Percentiles rank a stretch among this genome's conserved stretches.
phyloP scores from a whole-genome alignment of 2,888 invertebrate species.

The Parochlus steinenii region DNA sequence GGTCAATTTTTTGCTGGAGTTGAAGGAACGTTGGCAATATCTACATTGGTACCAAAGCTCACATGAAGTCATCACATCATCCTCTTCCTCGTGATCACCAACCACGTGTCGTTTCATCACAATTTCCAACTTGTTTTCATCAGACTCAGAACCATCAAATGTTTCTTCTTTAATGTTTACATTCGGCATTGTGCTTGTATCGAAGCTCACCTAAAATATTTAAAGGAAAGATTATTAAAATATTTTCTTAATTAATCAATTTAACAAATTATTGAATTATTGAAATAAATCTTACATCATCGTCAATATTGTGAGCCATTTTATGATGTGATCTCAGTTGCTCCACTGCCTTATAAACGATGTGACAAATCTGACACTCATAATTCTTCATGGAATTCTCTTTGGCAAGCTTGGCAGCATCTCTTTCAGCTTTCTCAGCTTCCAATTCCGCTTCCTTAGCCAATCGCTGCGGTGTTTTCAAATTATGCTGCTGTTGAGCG shows the following conservation, averaged over 20 bases:
- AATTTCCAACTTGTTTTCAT: conserved; percentile 15
- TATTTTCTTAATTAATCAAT: too few species aligned
- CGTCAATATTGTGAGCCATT: conserved; percentile 21
- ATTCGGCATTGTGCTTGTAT: too few species aligned
- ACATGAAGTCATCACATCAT: conserved; percentile 16
- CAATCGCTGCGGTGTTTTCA: too few species aligned
- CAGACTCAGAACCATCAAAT: conserved; percentile 4
- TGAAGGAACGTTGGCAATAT: conserved; percentile 30
- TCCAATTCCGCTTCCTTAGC: conserved; percentile 12
- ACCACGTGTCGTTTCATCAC: conserved; percentile 14
- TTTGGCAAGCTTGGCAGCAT: not conserved
- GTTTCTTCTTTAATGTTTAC: too few species aligned
- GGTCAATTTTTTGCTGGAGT: conserved; percentile 29
- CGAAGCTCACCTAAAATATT: too few species aligned
- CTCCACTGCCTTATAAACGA: conserved; percentile 25
- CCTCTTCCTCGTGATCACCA: conserved; percentile 4
- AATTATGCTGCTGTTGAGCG: conserved; percentile 9
- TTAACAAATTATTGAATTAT: too few species aligned
- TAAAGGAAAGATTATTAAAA: too few species aligned
- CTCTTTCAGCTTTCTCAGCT: conserved; percentile 6
- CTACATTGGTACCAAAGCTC: conserved; percentile 29
- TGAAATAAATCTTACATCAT: too few species aligned
- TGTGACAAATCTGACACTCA: conserved; percentile 29
- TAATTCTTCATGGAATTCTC: conserved; percentile 1
- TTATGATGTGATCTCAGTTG: conserved; percentile 26